phyloP scores from a whole-genome alignment of 2,797 vertebrate species.

The Malacoraja senta region DNA sequence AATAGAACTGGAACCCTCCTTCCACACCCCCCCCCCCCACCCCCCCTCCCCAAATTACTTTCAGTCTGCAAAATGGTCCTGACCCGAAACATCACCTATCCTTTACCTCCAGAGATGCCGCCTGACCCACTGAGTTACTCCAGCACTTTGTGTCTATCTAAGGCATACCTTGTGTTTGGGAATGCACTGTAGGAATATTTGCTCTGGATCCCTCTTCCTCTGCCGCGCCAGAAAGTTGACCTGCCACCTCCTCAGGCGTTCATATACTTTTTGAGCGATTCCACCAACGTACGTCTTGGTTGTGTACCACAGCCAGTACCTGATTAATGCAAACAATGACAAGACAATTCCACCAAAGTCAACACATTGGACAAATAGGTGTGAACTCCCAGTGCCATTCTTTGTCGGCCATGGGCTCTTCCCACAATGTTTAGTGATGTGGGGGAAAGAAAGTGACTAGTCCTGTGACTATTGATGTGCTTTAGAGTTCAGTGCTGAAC shows the following conservation, averaged over 20 bases:
- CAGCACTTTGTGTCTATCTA: no score
- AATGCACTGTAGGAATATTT: constrained; percentile 88
- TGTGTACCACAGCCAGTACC: constrained; percentile 98
- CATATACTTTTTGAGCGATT: constrained; percentile 77
- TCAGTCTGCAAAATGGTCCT: no score
- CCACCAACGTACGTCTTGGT: constrained; percentile 75
- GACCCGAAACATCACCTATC: no score
- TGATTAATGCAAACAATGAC: constrained; percentile 45
- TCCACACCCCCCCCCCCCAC: no score
- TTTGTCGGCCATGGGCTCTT: not conserved
- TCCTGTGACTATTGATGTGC: no score
- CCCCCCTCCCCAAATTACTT: no score
- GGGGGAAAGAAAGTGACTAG: not conserved
- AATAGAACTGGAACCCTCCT: no score
- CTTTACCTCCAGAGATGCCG: no score
- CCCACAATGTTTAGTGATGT: not conserved
- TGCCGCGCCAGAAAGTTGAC: constrained; percentile 89
- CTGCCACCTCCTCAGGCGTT: constrained; percentile 78
- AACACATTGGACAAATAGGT: not conserved
- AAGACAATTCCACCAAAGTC: constrained; percentile 3
- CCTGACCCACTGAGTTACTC: no score
- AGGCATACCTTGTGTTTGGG: constrained; percentile 73
- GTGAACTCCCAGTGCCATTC: no score
- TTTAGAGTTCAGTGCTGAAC: no score
- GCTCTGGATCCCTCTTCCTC: constrained; percentile 77